phyloP scores from a whole-genome alignment of 2,113 vertebrate genomes.

The Porphyrio hochstetteri region DNA sequence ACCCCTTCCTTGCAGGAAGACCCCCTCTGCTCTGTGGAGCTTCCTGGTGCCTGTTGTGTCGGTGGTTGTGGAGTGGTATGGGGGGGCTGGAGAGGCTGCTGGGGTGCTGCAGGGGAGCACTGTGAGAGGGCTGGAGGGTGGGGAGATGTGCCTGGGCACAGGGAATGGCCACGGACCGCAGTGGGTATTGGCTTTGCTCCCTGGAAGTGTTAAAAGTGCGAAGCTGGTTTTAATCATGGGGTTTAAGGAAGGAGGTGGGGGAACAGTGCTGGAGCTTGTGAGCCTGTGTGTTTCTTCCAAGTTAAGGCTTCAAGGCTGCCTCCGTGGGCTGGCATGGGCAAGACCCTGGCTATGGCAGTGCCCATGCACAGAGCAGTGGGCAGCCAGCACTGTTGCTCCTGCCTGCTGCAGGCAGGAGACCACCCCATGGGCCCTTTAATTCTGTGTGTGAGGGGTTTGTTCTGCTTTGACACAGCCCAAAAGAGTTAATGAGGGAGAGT shows the following conservation, averaged over 20 bases:
- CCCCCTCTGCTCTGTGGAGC: not conserved
- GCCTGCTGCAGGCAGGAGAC: not conserved
- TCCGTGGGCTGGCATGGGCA: accelerated
- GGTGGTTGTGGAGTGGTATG: not conserved
- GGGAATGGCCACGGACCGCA: accelerated
- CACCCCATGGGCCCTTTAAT: accelerated
- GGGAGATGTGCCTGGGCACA: not conserved
- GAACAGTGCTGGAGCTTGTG: not conserved
- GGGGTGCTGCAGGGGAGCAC: accelerated
- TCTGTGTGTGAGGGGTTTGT: not conserved
- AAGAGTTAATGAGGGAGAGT: accelerated
- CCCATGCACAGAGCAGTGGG: not conserved
- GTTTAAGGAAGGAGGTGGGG: not conserved
- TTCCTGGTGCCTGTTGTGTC: accelerated
- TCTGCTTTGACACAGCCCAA: not conserved
- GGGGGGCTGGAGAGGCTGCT: not conserved
- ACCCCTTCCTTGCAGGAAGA: too few species aligned
- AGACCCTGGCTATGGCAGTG: not conserved
- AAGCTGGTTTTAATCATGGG: not conserved
- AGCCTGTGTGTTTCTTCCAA: accelerated
- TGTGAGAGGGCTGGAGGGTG: not conserved
- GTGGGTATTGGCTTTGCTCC: accelerated
- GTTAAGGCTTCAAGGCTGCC: not conserved
- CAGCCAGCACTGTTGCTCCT: too few species aligned
- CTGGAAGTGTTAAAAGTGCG: not conserved